phyloP scores from a whole-genome alignment of 2,113 vertebrate species.

The Macquaria ambigua region DNA sequence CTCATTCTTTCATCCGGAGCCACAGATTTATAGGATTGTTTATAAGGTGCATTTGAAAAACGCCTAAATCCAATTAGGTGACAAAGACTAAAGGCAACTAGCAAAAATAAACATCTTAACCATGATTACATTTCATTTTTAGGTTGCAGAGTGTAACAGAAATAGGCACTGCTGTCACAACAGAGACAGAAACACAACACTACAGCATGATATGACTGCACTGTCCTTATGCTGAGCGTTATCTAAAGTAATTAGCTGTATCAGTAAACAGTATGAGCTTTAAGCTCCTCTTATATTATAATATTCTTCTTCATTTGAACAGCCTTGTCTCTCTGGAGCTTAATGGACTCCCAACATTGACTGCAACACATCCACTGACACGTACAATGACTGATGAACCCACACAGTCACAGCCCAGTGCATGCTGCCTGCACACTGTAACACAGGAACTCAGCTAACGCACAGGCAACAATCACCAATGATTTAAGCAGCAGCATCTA shows the following conservation, averaged over 20 bases:
- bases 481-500: constrained; percentile 3
- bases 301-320: too few relatives aligned
- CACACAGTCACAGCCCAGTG: constrained; percentile 14
- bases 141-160: not conserved
- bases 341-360: constrained; percentile 20
- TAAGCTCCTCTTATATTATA: not conserved
- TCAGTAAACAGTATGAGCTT: constrained; percentile 30
- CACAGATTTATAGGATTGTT: constrained; percentile 63
- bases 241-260: constrained; percentile 31
- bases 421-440: not conserved
- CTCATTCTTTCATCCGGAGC: constrained; percentile 76
- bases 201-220: not conserved
- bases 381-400: constrained; percentile 40
- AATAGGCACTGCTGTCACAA: not conserved
- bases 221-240: not conserved
- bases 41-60: constrained; percentile 24
- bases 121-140: not conserved
- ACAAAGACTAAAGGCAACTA: constrained; percentile 10
- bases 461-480: not conserved
- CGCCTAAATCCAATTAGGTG: constrained; percentile 36
- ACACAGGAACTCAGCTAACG: not conserved
- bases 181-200: not conserved
- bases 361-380: constrained; percentile 43
- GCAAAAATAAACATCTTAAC: constrained; percentile 7
- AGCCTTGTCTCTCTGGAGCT: not conserved